Evolutionary conservation across 2,888 invertebrate species (phyloP), one percentile per base, ranked within the genome.

Genomic region (Ichneumoninae sp.): DNA sequence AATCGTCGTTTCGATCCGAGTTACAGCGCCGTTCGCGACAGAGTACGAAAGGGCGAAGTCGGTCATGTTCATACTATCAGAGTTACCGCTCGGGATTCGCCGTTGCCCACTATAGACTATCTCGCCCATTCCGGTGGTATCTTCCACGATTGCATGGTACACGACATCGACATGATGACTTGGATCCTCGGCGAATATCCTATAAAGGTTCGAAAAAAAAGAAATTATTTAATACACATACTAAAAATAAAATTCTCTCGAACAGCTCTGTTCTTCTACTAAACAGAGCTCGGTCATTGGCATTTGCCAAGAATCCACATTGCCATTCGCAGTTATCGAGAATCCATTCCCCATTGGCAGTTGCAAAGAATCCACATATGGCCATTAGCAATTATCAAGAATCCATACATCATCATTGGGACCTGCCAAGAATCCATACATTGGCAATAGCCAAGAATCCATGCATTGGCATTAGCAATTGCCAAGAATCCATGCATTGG

Each of bases 1-100:
- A 96, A 96, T 91, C 95, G 96, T 83, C 95, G 96, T 26, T 96
- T 96, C 89, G 96, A 96, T 90, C 96, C 96, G 0, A 94, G 95
- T 33, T 95, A 96, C 89, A 91, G 92, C 6, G 91, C 94, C 1
- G 91, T 96, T 0, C 94, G 94, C 84, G 90, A 94, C 0, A 93
- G 94, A 79, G 95, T 96, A 0, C 93, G 94, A 19, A 93, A 93
- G 2, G 96, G 96, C 16, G 95, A 95, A 65, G 93, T 96, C 22
- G 96, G 96, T 7, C 95, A 95, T 82, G 94, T 96, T 0, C 95
- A 96, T 85, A 94, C 95, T n/a, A 93, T 96, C 30, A 96, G 95
- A 93, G 94, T 95, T 0, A 95, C 95, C 19, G 94, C 95, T 10
- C 94, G 96, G 85, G 96, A 96, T 90, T 96, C 95, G 19, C 96